Evolutionary conservation across 1,140 invertebrate genomes (phyloP).

Genomic region (Ladona fulva): DNA sequence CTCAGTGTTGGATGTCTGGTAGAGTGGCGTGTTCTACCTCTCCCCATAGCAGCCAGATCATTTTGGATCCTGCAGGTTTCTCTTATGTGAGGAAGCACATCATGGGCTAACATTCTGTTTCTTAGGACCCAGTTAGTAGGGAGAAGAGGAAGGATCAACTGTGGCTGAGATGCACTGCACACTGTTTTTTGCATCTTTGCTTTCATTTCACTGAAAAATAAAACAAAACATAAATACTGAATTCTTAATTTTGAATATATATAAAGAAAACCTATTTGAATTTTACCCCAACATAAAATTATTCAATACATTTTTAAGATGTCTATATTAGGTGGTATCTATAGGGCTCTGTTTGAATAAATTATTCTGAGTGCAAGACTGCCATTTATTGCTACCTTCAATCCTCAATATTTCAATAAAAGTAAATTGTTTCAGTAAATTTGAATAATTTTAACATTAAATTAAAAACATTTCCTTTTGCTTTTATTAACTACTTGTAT

Average conservation of each 20-base stretch:
- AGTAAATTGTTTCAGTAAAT: no score
- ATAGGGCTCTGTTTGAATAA: background rate
- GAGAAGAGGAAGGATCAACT: background rate
- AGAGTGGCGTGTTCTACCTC: background rate
- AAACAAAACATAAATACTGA: background rate
- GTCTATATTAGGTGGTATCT: background rate
- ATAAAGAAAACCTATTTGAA: background rate
- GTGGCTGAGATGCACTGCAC: background rate
- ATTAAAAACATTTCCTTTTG: no score
- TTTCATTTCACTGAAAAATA: background rate
- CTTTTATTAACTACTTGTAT: no score
- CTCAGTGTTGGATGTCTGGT: background rate
- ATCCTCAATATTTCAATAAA: background rate
- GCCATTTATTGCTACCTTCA: background rate
- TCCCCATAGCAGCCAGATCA: background rate
- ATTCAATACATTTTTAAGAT: background rate
- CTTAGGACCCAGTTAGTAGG: background rate
- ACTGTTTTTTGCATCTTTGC: background rate
- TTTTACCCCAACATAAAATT: background rate
- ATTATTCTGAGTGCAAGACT: background rate
- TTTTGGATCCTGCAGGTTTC: background rate
- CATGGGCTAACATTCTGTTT: background rate
- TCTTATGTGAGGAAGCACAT: background rate
- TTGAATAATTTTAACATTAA: no score
- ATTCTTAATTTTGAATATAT: background rate